These are phyloP conservation scores for Amphipyra berbera DNA, from an alignment of 2,888 invertebrate species.

Conservation along the genomic window DNA sequence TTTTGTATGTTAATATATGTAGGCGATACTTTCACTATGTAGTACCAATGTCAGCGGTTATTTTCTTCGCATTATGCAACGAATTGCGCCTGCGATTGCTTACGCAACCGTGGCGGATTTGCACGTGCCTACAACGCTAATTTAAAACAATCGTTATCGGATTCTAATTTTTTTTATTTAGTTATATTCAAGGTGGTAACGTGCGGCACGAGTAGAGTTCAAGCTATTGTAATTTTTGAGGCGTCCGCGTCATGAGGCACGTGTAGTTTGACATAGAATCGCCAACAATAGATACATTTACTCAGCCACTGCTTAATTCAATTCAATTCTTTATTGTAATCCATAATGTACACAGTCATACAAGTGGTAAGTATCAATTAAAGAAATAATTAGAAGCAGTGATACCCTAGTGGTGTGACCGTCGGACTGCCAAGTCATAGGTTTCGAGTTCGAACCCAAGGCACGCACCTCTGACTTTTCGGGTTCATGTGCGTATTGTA, in stretches of 20 bases:
- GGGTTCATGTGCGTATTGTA: too few species aligned
- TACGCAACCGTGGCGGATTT: slow-evolving; percentile 67
- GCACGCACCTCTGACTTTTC: too few species aligned
- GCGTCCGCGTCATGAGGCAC: background rate
- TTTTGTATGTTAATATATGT: slow-evolving; percentile 42
- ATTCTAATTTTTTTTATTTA: slow-evolving; percentile 34
- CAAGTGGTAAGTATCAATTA: too few species aligned
- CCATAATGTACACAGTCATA: too few species aligned
- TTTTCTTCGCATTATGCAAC: slow-evolving; percentile 82
- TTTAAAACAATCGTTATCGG: slow-evolving; percentile 47
- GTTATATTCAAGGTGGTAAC: slow-evolving; percentile 22
- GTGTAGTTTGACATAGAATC: background rate
- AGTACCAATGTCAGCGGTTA: slow-evolving; percentile 85
- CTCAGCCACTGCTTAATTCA: too few species aligned
- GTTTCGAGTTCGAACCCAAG: too few species aligned
- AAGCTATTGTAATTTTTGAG: slow-evolving; percentile 6
- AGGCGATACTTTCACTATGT: slow-evolving; percentile 82
- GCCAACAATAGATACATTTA: too few species aligned
- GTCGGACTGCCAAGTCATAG: too few species aligned
- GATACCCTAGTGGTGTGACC: too few species aligned
- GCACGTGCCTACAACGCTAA: slow-evolving; percentile 57
- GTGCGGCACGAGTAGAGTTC: slow-evolving; percentile 18
- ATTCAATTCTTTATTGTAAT: too few species aligned
- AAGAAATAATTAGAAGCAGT: too few species aligned
- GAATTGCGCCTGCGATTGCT: slow-evolving; percentile 68